Evolutionary conservation across 2,888 invertebrate genomes (phyloP).

Genomic region (Rhingia rostrata): DNA sequence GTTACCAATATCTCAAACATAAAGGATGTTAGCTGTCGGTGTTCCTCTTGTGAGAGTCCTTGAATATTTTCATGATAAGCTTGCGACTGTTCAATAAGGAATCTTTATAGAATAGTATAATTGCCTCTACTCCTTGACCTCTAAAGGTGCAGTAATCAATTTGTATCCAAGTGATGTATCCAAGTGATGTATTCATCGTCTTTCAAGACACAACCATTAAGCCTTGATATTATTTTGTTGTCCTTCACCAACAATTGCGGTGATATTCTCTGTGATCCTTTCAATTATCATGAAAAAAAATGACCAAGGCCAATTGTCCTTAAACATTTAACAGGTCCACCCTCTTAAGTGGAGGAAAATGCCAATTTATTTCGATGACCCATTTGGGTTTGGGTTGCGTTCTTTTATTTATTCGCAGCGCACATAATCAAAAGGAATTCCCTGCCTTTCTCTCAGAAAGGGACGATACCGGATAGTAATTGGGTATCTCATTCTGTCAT

Average conservation of each 20-base stretch:
- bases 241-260: neutral
- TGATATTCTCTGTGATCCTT: conserved; percentile 14
- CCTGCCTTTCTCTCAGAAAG: too few relatives aligned
- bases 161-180: too few relatives aligned
- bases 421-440: neutral
- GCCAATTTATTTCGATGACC: conserved; percentile 49
- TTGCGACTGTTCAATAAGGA: conserved; percentile 17
- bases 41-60: conserved; percentile 12
- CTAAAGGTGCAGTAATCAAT: too few relatives aligned
- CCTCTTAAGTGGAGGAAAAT: conserved; percentile 7
- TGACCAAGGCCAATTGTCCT: conserved; percentile 20
- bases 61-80: conserved; percentile 9
- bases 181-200: conserved; percentile 13
- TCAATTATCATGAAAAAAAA: conserved; percentile 18
- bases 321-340: neutral
- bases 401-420: conserved; percentile 7
- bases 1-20: conserved; percentile 39
- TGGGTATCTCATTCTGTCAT: conserved; percentile 35
- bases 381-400: conserved; percentile 32
- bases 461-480: neutral
- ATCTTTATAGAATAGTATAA: neutral
- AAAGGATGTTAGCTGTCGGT: conserved; percentile 34
- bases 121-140: neutral
- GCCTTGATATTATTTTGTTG: neutral
- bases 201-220: conserved; percentile 1